Conservation (phyloP, 2,888 invertebrate species). For the Rhagonycha fulva region DNA sequence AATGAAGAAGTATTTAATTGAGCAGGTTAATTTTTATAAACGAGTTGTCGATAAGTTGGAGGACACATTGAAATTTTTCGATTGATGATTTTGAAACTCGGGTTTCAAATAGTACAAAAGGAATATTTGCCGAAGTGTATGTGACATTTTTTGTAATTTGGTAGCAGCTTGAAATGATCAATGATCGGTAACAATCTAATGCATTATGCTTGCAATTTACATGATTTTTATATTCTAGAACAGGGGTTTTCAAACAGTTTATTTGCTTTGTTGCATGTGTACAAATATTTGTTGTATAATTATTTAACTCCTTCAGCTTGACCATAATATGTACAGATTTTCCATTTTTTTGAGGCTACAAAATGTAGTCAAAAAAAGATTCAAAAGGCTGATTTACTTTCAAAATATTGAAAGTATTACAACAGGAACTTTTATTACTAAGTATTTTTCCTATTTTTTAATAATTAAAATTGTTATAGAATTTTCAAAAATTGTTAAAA, state of each 20-base stretch:
- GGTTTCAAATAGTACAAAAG: not conserved
- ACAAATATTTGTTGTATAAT: not conserved
- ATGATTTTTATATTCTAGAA: not conserved
- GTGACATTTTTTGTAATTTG: not conserved
- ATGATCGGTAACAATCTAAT: not conserved
- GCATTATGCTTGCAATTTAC: not conserved
- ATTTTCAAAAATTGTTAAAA: not conserved
- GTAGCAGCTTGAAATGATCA: not conserved
- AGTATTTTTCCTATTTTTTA: not conserved
- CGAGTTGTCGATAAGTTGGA: slow-evolving; percentile 78
- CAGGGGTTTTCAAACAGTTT: not conserved
- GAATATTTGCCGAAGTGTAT: not conserved
- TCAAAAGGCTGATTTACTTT: not conserved
- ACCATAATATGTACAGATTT: not conserved
- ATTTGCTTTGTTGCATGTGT: not conserved
- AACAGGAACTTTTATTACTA: not conserved
- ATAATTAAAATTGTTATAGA: not conserved
- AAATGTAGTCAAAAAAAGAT: not conserved
- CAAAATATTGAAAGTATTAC: not conserved
- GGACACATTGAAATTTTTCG: slow-evolving; percentile 55
- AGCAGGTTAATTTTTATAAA: slow-evolving; percentile 92
- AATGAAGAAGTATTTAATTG: slow-evolving; percentile 82
- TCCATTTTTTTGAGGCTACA: not conserved
- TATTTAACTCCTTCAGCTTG: not conserved
- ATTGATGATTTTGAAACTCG: slow-evolving; percentile 1